phyloP scores from a whole-genome alignment of 2,797 vertebrate species.

The Sebastes minor region DNA sequence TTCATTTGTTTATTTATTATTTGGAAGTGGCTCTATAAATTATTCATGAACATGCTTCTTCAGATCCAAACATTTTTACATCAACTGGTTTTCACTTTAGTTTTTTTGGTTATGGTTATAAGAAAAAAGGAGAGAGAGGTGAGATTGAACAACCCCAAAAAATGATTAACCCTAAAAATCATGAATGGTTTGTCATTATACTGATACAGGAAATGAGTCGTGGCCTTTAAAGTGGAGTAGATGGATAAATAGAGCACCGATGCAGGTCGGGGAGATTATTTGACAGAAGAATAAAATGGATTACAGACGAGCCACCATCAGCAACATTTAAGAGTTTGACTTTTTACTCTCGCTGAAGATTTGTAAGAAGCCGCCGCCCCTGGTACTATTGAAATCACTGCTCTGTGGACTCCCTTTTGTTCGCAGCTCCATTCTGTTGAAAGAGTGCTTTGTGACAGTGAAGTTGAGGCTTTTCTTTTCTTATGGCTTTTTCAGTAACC shows the following conservation, averaged over 20 bases:
- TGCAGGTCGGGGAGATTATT: slow-evolving; percentile 9
- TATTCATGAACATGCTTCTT: slow-evolving; percentile 77
- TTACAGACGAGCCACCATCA: not conserved
- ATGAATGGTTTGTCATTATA: not conserved
- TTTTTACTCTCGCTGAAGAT: slow-evolving; percentile 10
- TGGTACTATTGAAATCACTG: slow-evolving; percentile 7
- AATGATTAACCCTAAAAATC: slow-evolving; percentile 3
- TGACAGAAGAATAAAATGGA: not conserved
- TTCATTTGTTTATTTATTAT: slow-evolving; percentile 87
- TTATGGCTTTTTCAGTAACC: slow-evolving; percentile 39
- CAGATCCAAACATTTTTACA: slow-evolving; percentile 56
- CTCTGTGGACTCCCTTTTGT: slow-evolving; percentile 20
- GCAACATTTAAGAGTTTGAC: slow-evolving; percentile 32
- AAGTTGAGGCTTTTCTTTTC: slow-evolving; percentile 9
- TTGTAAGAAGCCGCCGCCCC: slow-evolving; percentile 6
- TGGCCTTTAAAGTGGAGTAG: not conserved
- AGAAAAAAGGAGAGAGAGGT: slow-evolving; percentile 7
- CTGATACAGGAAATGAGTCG: not conserved
- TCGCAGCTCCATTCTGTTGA: slow-evolving; percentile 14
- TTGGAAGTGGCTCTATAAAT: slow-evolving; percentile 81
- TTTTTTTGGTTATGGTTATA: not conserved
- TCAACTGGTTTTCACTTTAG: slow-evolving; percentile 42
- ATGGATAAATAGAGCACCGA: slow-evolving; percentile 24
- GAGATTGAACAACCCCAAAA: slow-evolving; percentile 16
- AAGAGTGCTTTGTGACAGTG: slow-evolving; percentile 35